Base-by-base conservation (phyloP, 1,140 invertebrate species). In the Notospermus geniculatus region DNA sequence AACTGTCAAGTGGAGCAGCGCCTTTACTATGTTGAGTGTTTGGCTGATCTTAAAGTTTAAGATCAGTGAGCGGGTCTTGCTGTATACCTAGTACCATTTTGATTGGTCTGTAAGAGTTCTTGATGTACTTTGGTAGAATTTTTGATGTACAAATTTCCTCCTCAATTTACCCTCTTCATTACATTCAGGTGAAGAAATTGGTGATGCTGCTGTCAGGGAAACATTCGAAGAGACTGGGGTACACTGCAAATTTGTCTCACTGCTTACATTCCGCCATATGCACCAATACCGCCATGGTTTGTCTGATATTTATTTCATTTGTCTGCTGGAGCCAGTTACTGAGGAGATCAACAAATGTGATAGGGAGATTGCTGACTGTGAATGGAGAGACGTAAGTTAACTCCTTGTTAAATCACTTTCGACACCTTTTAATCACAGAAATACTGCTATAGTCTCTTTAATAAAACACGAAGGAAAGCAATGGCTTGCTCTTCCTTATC, bases 211-310 rank as follows among this genome's bases (percentile, higher is more conserved):
- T 5, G 84, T 88, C 39, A 84, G 93, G 69, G 93, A 97, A 83
- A 91, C 95, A 1, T 81, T 86, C 22, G 93, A 96, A 83, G 93
- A 97, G 80, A 97, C 93, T 1, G 90, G 91, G 46, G 85, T 97
- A 46, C 74, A 85, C 54, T 84, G 88, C 1, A 84, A 87, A 60
- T 95, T 95, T 77, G 78, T 86, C 52, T 89, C 87, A 28, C 70
- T 96, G 11, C 74, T 95, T 13, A 84, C 87, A 50, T 87, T 95
- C 63, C 84, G 92, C 64, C 92, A 95, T 73, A 68, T 76, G 39
- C 81, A 83, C 61, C 71, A 81, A 43, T 86, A 85, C 67, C 86
- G 86, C 71, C 94, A 89, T 76, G 87, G 84, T 5, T 94, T 91
- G 73, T 92, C 90, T 1, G 92, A 93, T 76, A 87, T 94, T 54